Evolutionary conservation across 2,888 invertebrate genomes (phyloP).

Genomic region (Rotaria magnacalcarata): DNA sequence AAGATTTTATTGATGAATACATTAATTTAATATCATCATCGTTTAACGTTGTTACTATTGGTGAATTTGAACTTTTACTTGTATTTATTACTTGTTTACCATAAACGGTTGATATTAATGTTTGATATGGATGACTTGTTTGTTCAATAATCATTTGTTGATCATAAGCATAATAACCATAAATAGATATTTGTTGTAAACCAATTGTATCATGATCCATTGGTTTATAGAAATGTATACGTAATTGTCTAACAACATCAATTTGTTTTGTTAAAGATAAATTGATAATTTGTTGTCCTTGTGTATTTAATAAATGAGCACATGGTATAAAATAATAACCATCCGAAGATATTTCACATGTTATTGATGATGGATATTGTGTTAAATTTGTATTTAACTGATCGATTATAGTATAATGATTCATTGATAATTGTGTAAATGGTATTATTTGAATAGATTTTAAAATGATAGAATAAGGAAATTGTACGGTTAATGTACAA

Average conservation of each 20-base stretch:
- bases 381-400: background rate
- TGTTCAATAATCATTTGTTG: slow-evolving; percentile 19
- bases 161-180: slow-evolving; percentile 29
- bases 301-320: background rate
- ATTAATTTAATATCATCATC: slow-evolving; percentile 11
- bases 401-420: background rate
- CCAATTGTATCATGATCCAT: slow-evolving; percentile 30
- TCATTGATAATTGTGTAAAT: slow-evolving; percentile 63
- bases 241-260: slow-evolving; percentile 23
- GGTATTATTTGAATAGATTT: slow-evolving; percentile 82
- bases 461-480: slow-evolving; percentile 81
- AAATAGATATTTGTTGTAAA: slow-evolving; percentile 22
- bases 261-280: slow-evolving; percentile 13
- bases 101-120: slow-evolving; percentile 32
- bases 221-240: slow-evolving; percentile 2
- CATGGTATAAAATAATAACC: slow-evolving; percentile 31
- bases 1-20: slow-evolving; percentile 23
- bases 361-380: slow-evolving; percentile 22
- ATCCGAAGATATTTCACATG: slow-evolving; percentile 14
- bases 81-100: background rate
- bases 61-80: background rate
- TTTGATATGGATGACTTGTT: background rate
- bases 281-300: slow-evolving; percentile 17
- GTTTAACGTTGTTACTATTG: background rate
- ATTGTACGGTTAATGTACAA: slow-evolving; percentile 76